Evolutionary conservation across 2,797 vertebrate genomes (phyloP).

Genomic region (Propithecus perrieri): DNA sequence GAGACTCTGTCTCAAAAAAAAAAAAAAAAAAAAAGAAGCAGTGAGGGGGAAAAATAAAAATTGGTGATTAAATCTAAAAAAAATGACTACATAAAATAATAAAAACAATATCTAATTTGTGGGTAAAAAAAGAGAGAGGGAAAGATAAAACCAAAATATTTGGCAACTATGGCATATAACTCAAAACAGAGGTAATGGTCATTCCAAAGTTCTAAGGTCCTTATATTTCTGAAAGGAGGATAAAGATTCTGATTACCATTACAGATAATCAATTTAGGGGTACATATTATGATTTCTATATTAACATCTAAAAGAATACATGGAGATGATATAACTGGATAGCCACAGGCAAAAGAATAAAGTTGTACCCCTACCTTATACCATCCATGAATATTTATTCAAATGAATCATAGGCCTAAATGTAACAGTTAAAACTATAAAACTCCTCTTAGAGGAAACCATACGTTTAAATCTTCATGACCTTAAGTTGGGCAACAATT

Average conservation of each 20-base stretch:
- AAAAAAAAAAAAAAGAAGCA: not conserved
- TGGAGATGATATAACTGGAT: not conserved
- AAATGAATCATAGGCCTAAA: not conserved
- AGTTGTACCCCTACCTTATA: not conserved
- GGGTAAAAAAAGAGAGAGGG: not conserved
- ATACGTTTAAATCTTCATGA: not conserved
- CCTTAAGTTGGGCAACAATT: not conserved
- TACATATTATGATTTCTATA: not conserved
- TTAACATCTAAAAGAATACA: not conserved
- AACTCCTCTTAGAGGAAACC: not conserved
- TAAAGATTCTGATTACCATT: not conserved
- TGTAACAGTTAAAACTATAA: not conserved
- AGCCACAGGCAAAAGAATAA: not conserved
- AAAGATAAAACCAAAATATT: not conserved
- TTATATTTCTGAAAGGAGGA: not conserved
- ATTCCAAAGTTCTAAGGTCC: not conserved
- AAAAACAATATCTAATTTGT: not conserved
- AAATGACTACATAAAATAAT: not conserved
- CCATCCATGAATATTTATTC: not conserved
- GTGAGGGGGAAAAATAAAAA: not conserved
- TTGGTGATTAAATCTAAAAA: not conserved
- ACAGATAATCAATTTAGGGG: not conserved
- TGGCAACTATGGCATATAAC: not conserved
- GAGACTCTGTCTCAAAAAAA: no score
- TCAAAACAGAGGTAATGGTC: not conserved